Conservation (phyloP, 1,140 invertebrate genomes). For the Galendromus occidentalis region DNA sequence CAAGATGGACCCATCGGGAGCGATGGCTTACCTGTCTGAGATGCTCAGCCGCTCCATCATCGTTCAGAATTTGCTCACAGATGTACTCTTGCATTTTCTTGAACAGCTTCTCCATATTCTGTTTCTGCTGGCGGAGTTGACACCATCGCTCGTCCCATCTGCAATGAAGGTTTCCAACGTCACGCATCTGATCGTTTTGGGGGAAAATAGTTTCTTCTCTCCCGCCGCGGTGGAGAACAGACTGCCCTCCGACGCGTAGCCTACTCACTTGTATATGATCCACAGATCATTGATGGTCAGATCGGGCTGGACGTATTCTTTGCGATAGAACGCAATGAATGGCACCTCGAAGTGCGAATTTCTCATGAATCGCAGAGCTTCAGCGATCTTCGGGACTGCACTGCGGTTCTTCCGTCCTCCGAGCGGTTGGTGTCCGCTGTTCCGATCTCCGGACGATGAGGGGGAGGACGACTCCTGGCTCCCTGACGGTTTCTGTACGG, state of each 20-base stretch:
- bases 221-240: no score
- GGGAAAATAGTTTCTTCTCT: conserved; percentile 7
- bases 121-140: conserved; percentile 64
- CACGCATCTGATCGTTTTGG: no score
- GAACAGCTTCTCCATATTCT: conserved; percentile 57
- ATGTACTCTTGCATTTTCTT: conserved; percentile 84
- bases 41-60: conserved; percentile 59
- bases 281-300: conserved; percentile 87
- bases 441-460: conserved; percentile 12
- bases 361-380: conserved; percentile 84
- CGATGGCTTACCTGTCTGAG: conserved; percentile 42
- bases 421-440: conserved; percentile 18
- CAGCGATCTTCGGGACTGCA: conserved; percentile 67
- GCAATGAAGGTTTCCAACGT: conserved; percentile 23
- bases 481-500: conserved; percentile 39
- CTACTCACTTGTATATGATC: conserved; percentile 67
- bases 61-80: conserved; percentile 57
- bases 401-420: conserved; percentile 31
- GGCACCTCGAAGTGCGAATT: conserved; percentile 76
- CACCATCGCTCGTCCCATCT: conserved; percentile 54
- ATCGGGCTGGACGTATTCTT: conserved; percentile 89
- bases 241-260: not conserved
- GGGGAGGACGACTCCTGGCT: conserved; percentile 39
- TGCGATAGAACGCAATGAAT: conserved; percentile 95
- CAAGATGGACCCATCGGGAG: no score